Conservation (phyloP, 30 jellyfish, hydroid and myxozoan genomes). For the Calvadosia cruxmelitensis region DNA sequence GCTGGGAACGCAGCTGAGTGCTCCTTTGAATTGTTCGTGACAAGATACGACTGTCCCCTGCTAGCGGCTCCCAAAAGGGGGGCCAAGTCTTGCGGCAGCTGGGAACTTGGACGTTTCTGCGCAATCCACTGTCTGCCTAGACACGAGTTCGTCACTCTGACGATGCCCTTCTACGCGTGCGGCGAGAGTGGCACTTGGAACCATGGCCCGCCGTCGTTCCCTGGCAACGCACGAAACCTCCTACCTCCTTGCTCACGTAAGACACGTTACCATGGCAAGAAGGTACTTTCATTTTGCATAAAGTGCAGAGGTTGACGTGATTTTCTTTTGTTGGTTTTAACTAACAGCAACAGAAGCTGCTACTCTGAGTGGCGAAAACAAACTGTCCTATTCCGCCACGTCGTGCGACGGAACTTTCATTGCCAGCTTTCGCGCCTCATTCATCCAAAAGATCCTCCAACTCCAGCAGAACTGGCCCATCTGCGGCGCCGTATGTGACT, state of each 20-base stretch:
- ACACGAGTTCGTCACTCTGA: slow-evolving; percentile 30
- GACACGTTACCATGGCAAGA: too few relatives aligned
- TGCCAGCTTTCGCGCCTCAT: slow-evolving; percentile 19
- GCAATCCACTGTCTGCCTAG: slow-evolving; percentile 39
- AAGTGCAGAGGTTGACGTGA: not conserved
- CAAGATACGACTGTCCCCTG: slow-evolving; percentile 69
- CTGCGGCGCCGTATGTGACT: slow-evolving; percentile 75
- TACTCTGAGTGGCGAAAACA: slow-evolving; percentile 16
- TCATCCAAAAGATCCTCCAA: slow-evolving; percentile 12
- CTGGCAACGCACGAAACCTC: slow-evolving; percentile 62
- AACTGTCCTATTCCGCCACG: slow-evolving; percentile 32
- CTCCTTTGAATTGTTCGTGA: slow-evolving; percentile 52
- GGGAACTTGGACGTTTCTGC: slow-evolving; percentile 86
- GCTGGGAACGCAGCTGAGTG: slow-evolving; percentile 79
- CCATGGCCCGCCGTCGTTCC: slow-evolving; percentile 91
- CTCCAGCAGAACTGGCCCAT: slow-evolving; percentile 38
- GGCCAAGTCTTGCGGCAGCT: slow-evolving; percentile 60
- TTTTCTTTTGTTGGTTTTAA: not conserved
- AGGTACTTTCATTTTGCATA: not conserved
- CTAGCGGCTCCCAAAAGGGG: slow-evolving; percentile 45
- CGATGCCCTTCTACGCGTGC: slow-evolving; percentile 74
- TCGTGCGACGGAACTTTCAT: slow-evolving; percentile 45
- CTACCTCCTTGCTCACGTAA: slow-evolving; percentile 75
- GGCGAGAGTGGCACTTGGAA: slow-evolving; percentile 75
- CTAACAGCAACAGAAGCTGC: slow-evolving; percentile 28